A percentile compares a stretch with the other conserved stretches of the same genome.
phyloP scores from a whole-genome alignment of 2,888 invertebrate genomes.

The Ametastegia equiseti region DNA sequence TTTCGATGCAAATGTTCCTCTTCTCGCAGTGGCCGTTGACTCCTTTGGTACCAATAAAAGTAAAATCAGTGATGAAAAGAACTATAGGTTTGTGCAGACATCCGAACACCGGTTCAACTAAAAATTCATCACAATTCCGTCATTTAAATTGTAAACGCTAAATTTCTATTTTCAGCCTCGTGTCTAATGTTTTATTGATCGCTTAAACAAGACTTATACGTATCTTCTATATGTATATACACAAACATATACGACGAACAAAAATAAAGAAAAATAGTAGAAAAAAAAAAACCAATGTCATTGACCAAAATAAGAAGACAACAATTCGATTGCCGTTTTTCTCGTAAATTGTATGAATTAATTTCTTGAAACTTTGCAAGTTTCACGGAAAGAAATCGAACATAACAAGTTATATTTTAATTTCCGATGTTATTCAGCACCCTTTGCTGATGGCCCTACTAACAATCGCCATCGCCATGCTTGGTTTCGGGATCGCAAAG shows the following conservation, averaged over 20 bases:
- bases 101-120: neutral
- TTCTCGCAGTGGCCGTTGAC: conserved; percentile 1
- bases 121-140: neutral
- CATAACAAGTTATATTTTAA: neutral
- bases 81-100: neutral
- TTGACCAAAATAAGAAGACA: neutral
- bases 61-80: neutral
- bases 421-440: conserved; percentile 77
- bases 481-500: conserved; percentile 84
- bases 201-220: neutral
- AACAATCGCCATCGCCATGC: conserved; percentile 82
- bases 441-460: conserved; percentile 85
- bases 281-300: neutral
- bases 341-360: neutral
- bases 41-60: neutral
- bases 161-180: neutral
- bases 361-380: neutral
- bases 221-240: neutral
- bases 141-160: conserved; percentile 10
- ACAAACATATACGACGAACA: neutral
- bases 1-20: conserved; percentile 25
- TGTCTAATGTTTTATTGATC: conserved; percentile 7
- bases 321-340: neutral
- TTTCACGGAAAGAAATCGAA: neutral
- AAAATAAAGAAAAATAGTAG: neutral